A percentile compares a stretch with the other conserved stretches of the same genome.
Evolutionary conservation across 2,113 vertebrate species (phyloP).

Genomic region (Oceanites oceanicus): DNA sequence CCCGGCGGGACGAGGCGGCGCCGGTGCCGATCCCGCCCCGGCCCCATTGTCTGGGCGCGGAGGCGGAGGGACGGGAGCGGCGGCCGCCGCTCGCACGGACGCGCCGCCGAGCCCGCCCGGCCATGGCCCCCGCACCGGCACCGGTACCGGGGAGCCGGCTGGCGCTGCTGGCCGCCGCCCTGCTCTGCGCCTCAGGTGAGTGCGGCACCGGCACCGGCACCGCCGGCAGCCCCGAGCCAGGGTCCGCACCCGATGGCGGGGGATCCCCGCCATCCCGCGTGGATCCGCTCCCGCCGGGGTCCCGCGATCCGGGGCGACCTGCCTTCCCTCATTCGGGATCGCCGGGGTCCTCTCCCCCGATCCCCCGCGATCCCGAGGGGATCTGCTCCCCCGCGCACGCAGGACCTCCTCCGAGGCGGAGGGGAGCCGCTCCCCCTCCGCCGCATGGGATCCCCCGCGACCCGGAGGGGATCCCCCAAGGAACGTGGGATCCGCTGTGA

Average conservation of each 20-base stretch:
- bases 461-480: not conserved
- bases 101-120: not conserved
- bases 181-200: constrained; percentile 6
- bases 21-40: constrained; percentile 35
- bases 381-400: not conserved
- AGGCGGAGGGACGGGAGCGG: constrained; percentile 22
- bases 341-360: not conserved
- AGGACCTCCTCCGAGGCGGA: too few relatives aligned
- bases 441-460: not conserved
- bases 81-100: not conserved
- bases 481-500: not conserved
- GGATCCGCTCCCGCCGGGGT: not conserved
- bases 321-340: not conserved
- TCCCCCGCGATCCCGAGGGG: not conserved
- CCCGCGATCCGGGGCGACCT: not conserved
- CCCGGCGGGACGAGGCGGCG: constrained; percentile 24
- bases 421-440: not conserved
- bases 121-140: not conserved
- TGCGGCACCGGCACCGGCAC: not conserved
- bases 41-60: constrained; percentile 39
- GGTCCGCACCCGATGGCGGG: not conserved
- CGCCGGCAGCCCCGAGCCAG: not conserved
- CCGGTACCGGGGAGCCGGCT: not conserved
- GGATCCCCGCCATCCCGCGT: not conserved
- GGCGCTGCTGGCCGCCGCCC: not conserved